phyloP scores from a whole-genome alignment of 2,113 vertebrate genomes.

The Eclectus roratus region DNA sequence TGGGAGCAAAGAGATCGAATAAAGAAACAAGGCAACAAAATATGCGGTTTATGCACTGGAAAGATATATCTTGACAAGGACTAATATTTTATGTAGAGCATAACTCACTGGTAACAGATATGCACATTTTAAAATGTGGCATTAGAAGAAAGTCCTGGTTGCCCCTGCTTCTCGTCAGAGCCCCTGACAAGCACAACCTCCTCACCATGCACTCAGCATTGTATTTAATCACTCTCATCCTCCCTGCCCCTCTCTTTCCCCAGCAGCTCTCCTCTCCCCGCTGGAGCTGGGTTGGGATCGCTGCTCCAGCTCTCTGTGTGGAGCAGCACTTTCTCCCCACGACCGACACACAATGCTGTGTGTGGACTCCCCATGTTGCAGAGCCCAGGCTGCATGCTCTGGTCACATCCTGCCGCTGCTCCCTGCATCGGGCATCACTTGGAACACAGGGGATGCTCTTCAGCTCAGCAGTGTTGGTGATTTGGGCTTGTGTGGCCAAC shows the following conservation, averaged over 20 bases:
- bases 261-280: not conserved
- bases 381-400: accelerated
- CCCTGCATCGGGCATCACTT: not conserved
- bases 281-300: accelerated
- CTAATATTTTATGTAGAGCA: slow-evolving; percentile 26
- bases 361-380: accelerated
- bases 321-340: not conserved
- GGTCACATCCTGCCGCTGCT: accelerated
- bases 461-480: accelerated
- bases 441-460: not conserved
- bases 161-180: not conserved
- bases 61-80: slow-evolving; percentile 45
- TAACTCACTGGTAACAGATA: slow-evolving; percentile 26
- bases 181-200: not conserved
- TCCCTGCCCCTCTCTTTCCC: not conserved
- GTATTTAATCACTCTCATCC: not conserved
- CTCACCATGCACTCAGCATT: not conserved
- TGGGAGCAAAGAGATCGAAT: slow-evolving; percentile 16
- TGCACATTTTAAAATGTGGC: not conserved
- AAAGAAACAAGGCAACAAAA: slow-evolving; percentile 27
- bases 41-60: slow-evolving; percentile 7
- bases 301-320: accelerated
- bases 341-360: accelerated
- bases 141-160: not conserved
- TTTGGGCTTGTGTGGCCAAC: not conserved